Evolutionary conservation across 2,888 invertebrate genomes (phyloP).

Genomic region (Sepiola atlantica): DNA sequence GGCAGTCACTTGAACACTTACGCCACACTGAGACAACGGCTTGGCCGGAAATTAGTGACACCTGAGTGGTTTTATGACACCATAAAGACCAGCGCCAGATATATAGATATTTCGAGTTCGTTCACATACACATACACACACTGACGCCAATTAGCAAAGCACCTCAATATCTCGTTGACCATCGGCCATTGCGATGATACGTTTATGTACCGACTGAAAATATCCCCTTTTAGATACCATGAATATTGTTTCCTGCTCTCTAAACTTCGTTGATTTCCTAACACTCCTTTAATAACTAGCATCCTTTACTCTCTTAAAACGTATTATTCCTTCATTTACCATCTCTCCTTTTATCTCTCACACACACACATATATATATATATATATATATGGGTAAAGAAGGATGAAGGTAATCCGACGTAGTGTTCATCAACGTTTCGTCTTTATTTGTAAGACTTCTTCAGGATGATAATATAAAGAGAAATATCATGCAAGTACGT

Average conservation of each 20-base stretch:
- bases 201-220: neutral
- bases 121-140: neutral
- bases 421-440: too few species aligned
- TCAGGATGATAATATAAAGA: too few species aligned
- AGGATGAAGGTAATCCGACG: too few species aligned
- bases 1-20: slow-evolving; percentile 7
- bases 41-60: neutral
- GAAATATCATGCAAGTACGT: too few species aligned
- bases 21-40: neutral
- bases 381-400: too few species aligned
- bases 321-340: too few species aligned
- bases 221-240: neutral
- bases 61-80: neutral
- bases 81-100: neutral
- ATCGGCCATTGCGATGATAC: neutral
- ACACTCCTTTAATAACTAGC: too few species aligned
- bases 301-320: too few species aligned
- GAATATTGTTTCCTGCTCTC: neutral
- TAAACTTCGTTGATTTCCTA: neutral
- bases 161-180: neutral
- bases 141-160: neutral
- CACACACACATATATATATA: too few species aligned
- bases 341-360: too few species aligned
- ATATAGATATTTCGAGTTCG: neutral
- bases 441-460: too few species aligned